Evolutionary conservation across 1,140 invertebrate genomes (phyloP), one percentile per base, ranked within the genome.

Genomic region (Maniola jurtina): DNA sequence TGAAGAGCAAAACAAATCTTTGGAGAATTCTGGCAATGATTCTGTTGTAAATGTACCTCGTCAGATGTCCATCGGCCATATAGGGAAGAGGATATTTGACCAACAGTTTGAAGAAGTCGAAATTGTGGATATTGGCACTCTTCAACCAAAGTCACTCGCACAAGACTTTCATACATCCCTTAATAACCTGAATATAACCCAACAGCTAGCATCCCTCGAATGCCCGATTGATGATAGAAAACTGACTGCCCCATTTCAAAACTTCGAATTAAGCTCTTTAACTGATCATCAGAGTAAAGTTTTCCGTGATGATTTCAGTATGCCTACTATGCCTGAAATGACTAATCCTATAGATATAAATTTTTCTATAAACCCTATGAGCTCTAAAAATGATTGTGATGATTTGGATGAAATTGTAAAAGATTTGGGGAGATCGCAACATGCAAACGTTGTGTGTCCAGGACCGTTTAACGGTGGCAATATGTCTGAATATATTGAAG

Each of bases 41-140:
- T 80, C 81, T 0, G 76, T 63, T 5, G 73, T 61, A 0, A 80
- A 84, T 56, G 62, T 73, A 0, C 65, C 70, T 0, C 75, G 75
- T 0, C 81, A 75, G 7, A 70, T 79, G 34, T 57, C 55, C 0
- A 73, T 86, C 33, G 79, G 75, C 6, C 83, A 86, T 38, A 70
- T 88, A 9, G 84, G 84, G 5, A 86, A 83, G 34, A 60, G 78
- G 10, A 80, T 86, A 45, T 88, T 88, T 36, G 84, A 88, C 10
- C 75, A 88, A n/a, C 84, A 89, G 61, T 89, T 89, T 62, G 73
- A 87, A 57, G 86, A 88, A 67, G 73, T 83, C 0, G 84, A 87
- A 40, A 77, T 75, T 6, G 70, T 79, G 0, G 79, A 86, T 16
- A 73, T 81, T 13, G 68, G 64, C 55, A 7, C 61, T 64, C 3